Conservation (phyloP, 2,113 vertebrate species). For the Seriola dumerili region DNA sequence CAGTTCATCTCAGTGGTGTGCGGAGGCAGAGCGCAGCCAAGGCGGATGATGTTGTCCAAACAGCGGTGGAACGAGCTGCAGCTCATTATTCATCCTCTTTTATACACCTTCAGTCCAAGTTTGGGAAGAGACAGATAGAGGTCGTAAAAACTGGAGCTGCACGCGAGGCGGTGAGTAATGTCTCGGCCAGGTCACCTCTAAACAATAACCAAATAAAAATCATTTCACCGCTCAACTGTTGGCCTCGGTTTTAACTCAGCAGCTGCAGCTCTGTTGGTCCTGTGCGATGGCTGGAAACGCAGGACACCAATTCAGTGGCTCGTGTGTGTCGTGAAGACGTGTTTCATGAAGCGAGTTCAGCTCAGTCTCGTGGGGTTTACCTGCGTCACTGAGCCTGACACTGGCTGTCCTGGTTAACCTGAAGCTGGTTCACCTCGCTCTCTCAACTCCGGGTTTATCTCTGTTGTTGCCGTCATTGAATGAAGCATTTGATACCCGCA, state of each 20-base stretch:
- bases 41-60: neutral
- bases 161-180: neutral
- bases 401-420: too few relatives aligned
- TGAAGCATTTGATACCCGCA: too few relatives aligned
- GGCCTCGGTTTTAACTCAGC: neutral
- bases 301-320: too few relatives aligned
- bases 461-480: too few relatives aligned
- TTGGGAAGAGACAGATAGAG: neutral
- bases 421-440: too few relatives aligned
- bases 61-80: neutral
- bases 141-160: neutral
- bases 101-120: neutral
- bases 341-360: too few relatives aligned
- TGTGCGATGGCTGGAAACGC: neutral
- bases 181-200: neutral
- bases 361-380: too few relatives aligned
- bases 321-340: too few relatives aligned
- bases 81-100: conserved; percentile 2
- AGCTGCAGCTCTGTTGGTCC: neutral
- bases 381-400: too few relatives aligned
- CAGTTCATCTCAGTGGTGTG: neutral
- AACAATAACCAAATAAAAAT: conserved; percentile 1
- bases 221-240: neutral
- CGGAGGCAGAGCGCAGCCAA: conserved; percentile 18
- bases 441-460: too few relatives aligned